phyloP scores from a whole-genome alignment of 2,113 vertebrate genomes.

The Odocoileus hemionus region DNA sequence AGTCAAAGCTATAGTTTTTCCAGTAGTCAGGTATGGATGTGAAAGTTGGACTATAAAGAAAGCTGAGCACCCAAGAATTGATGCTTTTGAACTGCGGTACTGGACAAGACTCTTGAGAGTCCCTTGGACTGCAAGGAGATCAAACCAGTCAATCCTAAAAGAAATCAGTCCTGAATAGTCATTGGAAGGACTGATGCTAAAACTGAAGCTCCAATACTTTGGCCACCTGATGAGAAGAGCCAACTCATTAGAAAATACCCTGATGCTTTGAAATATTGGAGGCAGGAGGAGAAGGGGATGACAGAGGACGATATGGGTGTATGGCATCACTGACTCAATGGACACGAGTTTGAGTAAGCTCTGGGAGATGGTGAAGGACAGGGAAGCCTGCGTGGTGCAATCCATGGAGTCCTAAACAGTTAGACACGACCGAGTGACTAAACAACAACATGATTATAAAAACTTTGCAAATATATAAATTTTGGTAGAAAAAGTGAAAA shows the following conservation, averaged over 20 bases:
- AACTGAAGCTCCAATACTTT: neutral
- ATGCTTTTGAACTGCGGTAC: neutral
- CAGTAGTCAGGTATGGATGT: neutral
- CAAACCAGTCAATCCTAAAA: neutral
- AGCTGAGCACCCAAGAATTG: neutral
- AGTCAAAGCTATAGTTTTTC: neutral
- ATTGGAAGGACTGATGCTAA: neutral
- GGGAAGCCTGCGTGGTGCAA: rapidly evolving
- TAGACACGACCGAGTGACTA: neutral
- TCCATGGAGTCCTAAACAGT: neutral
- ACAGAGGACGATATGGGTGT: neutral
- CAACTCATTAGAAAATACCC: neutral
- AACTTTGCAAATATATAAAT: neutral
- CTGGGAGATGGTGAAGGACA: neutral
- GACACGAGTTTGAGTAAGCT: neutral
- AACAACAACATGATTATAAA: neutral
- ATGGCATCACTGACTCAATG: neutral
- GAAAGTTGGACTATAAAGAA: neutral
- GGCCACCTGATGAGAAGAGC: neutral
- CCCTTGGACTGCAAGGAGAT: neutral
- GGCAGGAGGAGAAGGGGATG: neutral
- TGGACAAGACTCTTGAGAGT: neutral
- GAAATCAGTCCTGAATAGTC: neutral
- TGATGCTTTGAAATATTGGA: neutral
- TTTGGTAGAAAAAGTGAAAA: neutral